phyloP scores from a whole-genome alignment of 1,140 invertebrate genomes.

The Centruroides sculpturatus region DNA sequence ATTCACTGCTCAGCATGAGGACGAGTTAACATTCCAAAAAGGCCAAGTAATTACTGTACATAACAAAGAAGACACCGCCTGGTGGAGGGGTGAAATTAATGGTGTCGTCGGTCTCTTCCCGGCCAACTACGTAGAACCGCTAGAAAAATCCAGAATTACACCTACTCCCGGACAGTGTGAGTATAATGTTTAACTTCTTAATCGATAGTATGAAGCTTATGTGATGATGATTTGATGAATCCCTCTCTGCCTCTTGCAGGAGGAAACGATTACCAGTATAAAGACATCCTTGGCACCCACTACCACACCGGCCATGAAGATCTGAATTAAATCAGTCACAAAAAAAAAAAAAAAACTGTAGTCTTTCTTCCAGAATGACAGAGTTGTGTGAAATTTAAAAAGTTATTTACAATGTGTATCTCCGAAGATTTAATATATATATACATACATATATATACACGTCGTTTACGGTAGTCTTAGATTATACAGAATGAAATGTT shows the following conservation, averaged over 20 bases:
- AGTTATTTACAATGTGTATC: no score
- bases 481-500: no score
- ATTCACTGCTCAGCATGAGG: slow-evolving; percentile 81
- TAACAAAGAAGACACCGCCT: slow-evolving; percentile 78
- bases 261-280: no score
- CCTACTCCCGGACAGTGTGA: slow-evolving; percentile 7
- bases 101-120: slow-evolving; percentile 63
- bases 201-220: not conserved
- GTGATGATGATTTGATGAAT: not conserved
- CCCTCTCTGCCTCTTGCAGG: not conserved
- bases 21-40: slow-evolving; percentile 81
- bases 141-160: slow-evolving; percentile 5
- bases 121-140: slow-evolving; percentile 69
- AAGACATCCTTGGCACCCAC: no score
- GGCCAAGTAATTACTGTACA: slow-evolving; percentile 85
- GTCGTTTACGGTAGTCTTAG: no score
- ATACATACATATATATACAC: no score
- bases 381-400: no score
- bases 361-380: no score
- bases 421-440: no score
- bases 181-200: not conserved
- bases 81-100: slow-evolving; percentile 66
- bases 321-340: no score
- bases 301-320: no score
- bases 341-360: no score